phyloP scores from a whole-genome alignment of 2,113 vertebrate species.

The Tympanuchus pallidicinctus region DNA sequence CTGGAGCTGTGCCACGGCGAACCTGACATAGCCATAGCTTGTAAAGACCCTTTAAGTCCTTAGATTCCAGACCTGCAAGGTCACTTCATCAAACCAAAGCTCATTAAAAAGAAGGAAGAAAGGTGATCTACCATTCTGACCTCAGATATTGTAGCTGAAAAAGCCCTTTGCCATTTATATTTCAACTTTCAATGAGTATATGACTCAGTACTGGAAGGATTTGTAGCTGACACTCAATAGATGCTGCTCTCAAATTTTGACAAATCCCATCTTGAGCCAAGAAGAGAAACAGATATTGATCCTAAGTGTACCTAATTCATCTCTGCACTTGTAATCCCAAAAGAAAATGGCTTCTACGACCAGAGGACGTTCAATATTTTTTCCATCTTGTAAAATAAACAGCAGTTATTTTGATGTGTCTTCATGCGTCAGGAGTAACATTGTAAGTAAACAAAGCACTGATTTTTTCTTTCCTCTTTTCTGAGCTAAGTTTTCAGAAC shows the following conservation, averaged over 20 bases:
- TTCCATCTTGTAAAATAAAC: slow-evolving; percentile 90
- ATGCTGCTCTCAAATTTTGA: slow-evolving; percentile 86
- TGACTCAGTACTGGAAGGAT: slow-evolving; percentile 84
- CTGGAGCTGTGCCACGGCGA: not conserved
- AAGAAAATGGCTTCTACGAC: slow-evolving; percentile 88
- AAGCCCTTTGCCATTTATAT: slow-evolving; percentile 82
- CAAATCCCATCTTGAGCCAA: slow-evolving; percentile 88
- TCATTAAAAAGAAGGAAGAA: slow-evolving; percentile 82
- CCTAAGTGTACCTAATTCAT: slow-evolving; percentile 90
- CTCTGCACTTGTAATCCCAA: slow-evolving; percentile 88
- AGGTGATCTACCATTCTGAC: slow-evolving; percentile 78
- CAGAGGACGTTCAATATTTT: slow-evolving; percentile 88
- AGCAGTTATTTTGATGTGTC: slow-evolving; percentile 85
- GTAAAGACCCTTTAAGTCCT: slow-evolving; percentile 46
- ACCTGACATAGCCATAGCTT: slow-evolving; percentile 6
- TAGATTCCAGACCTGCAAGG: slow-evolving; percentile 66
- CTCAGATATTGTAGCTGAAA: slow-evolving; percentile 80
- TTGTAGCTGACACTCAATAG: slow-evolving; percentile 88
- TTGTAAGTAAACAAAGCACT: slow-evolving; percentile 78
- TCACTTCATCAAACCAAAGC: slow-evolving; percentile 82
- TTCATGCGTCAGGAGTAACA: slow-evolving; percentile 72
- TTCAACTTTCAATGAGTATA: slow-evolving; percentile 82
- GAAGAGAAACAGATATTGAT: slow-evolving; percentile 91
- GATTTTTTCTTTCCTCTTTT: slow-evolving; percentile 45
- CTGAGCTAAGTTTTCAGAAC: slow-evolving; percentile 54